Base-by-base conservation (phyloP, 2,113 vertebrate genomes). In the Amphiprion ocellaris region DNA sequence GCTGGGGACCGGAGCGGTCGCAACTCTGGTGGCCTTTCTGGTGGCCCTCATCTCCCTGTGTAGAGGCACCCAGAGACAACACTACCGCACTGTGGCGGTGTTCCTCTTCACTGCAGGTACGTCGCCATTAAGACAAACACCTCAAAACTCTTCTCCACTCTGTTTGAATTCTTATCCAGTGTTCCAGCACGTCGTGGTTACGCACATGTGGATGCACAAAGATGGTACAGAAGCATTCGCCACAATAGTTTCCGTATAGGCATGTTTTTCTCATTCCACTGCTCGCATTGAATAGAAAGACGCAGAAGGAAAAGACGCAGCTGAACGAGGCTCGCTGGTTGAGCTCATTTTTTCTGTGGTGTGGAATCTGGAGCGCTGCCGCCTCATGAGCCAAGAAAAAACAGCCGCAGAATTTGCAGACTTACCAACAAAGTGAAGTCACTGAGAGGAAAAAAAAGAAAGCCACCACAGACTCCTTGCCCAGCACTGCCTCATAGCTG, bases 91-190 rank as follows among this genome's bases (percentile, higher is more conserved):
- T 0, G 92, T 96, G 60, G 94, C 95, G 0, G 85, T 95, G 15
- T 91, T 96, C 70, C 95, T 96, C 79, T 93, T 96, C 79, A 93
- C 92, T 59, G 94, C 95, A 94, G 96, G 96, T 96, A 92, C 46
- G 73, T 69, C 73, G 8, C 54, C 47, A 30, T 41, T 4, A 11
- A n/a, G 5, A 26, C 24, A 44, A 21, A 21, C 6, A 52, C 5
- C 60, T 0, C 15, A 53, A 44, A 44, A 44, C 41, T 15, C 16
- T 10, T 39, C 53, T 62, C 12, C 21, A 21, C 23, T 7, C 3
- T 10, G 2, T 11, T 10, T 6, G 39, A 56, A 24, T 56, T 59
- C 24, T 23, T n/a, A n/a, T 64, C 26, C 37, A 23, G 1, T 24
- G 23, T 24, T 50, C 53, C 26, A 68, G 61, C 44, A 44, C 53